Base-by-base conservation (phyloP, 1,140 invertebrate genomes). In the Lutraria rhynchaena region DNA sequence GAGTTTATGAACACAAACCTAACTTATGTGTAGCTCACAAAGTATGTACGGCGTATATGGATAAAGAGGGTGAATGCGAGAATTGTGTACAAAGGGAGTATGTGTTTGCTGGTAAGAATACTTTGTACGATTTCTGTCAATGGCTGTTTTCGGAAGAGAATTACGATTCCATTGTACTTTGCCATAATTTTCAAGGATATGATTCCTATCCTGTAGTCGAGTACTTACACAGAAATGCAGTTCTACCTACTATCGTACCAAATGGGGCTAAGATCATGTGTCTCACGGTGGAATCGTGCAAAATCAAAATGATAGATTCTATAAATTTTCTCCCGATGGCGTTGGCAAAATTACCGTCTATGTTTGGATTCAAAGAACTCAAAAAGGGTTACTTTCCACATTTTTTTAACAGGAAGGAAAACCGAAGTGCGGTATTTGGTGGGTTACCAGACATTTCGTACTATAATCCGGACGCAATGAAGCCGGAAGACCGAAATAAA, bases 331-430 rank as follows among this genome's bases (percentile, higher is more conserved):
- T n/a, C n/a, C n/a, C n/a, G n/a, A n/a, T n/a, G n/a, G n/a, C n/a
- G n/a, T n/a, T n/a, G n/a, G 49, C 55, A 17, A 49, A 75, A 37
- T 41, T 82, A 9, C 71, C 71, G 1, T 51, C 29, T 3, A 69
- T 57, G 51, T 77, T 77, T 53, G 71, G 73, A 15, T 3, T 76
- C 27, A 41, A 15, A 3, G 81, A 82, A 58, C 37, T 82, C 9
- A 41, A 33, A 15, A 76, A 82, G 44, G 73, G 81, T 11, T 82
- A 76, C 41, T 82, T 82, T 65, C 71, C 81, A 33, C n/a, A n/a
- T n/a, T n/a, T n/a, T n/a, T n/a, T n/a, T n/a, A n/a, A n/a, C n/a
- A n/a, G n/a, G n/a, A 19, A 29, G 44, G 61, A 65, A 44, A 67
- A 63, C n/a, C 35, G n/a, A n/a, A 70, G 51, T 31, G n/a, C 19